phyloP scores from a whole-genome alignment of 2,888 invertebrate genomes.

The Malthinus flaveolus region DNA sequence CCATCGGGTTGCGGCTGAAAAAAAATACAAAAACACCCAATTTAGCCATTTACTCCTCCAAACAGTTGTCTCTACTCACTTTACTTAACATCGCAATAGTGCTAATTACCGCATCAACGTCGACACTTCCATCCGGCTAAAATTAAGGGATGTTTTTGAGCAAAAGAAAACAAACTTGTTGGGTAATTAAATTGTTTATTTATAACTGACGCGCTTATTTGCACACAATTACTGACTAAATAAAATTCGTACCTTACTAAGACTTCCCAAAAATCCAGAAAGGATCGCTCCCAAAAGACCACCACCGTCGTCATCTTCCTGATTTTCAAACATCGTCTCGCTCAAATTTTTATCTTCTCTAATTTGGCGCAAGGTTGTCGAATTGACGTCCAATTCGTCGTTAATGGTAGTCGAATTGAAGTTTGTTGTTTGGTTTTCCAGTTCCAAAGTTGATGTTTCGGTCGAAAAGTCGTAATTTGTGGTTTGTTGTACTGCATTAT shows the following conservation, averaged over 20 bases:
- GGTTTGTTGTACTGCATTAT: neutral
- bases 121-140: constrained; percentile 53
- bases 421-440: neutral
- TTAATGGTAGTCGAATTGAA: neutral
- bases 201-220: too few relatives aligned
- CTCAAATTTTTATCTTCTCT: constrained; percentile 14
- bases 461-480: neutral
- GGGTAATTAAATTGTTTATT: neutral
- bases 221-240: neutral
- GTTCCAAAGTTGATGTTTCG: neutral
- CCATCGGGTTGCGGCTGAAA: constrained; percentile 52
- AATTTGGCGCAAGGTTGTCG: constrained; percentile 6
- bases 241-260: constrained; percentile 47
- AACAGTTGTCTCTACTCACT: too few relatives aligned
- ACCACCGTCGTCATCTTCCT: constrained; percentile 47
- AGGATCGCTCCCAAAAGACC: constrained; percentile 50
- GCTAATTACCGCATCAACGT: constrained; percentile 52
- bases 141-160: constrained; percentile 27
- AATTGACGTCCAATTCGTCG: neutral
- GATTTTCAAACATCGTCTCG: constrained; percentile 31
- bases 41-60: too few relatives aligned
- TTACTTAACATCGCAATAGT: constrained; percentile 51
- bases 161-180: neutral
- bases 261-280: constrained; percentile 51
- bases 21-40: neutral